Evolutionary conservation across 2,113 vertebrate genomes (phyloP).

Genomic region (Tetraodon nigroviridis): DNA sequence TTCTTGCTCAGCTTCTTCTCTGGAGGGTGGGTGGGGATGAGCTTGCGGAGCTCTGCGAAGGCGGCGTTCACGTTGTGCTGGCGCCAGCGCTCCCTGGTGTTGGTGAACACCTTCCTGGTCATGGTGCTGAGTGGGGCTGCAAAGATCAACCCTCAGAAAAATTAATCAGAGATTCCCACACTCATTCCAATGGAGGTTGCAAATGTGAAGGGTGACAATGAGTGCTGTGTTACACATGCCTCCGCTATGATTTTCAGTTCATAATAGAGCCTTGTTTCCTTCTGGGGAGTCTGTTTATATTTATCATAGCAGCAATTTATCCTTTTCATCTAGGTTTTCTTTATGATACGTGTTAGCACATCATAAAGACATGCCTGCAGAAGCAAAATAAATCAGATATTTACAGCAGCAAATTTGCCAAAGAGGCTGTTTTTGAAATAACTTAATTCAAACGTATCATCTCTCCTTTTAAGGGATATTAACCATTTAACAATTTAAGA

Average conservation of each 20-base stretch:
- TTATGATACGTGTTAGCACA: too few relatives aligned
- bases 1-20: conserved; percentile 99
- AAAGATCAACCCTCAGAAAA: background rate
- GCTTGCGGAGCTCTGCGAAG: conserved; percentile 91
- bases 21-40: conserved; percentile 95
- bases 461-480: background rate
- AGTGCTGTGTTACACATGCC: background rate
- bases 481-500: background rate
- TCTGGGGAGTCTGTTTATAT: background rate
- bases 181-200: background rate
- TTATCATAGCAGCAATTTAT: too few relatives aligned
- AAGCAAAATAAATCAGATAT: too few relatives aligned
- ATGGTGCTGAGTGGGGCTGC: conserved; percentile 65
- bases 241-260: background rate
- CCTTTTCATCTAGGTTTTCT: too few relatives aligned
- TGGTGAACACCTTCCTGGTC: conserved; percentile 95
- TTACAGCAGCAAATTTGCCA: too few relatives aligned
- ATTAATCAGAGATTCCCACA: background rate
- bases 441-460: background rate
- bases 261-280: background rate
- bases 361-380: too few relatives aligned
- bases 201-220: background rate
- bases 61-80: conserved; percentile 97
- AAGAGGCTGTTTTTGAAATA: too few relatives aligned
- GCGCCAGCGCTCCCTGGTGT: conserved; percentile 91